Evolutionary conservation across 2,797 vertebrate genomes (phyloP).

Genomic region (Eospalax fontanierii): DNA sequence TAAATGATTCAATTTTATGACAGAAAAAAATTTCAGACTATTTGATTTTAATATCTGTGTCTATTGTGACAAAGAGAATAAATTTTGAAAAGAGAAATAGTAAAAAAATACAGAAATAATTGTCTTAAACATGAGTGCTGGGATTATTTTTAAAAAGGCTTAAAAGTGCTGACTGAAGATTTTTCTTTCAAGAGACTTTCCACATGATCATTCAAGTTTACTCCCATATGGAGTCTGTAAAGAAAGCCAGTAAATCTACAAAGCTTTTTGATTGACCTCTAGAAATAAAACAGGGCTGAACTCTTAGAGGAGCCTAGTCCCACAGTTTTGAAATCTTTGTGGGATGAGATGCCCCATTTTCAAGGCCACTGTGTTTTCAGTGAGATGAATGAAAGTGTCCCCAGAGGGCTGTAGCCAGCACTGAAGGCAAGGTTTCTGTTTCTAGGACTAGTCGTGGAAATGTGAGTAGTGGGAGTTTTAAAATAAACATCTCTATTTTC

Average conservation of each 20-base stretch:
- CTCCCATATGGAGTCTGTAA: conserved; percentile 79
- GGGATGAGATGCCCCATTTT: conserved; percentile 35
- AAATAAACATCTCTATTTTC: not conserved
- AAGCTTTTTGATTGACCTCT: conserved; percentile 81
- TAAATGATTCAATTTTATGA: conserved; percentile 48
- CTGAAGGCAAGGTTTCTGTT: conserved; percentile 19
- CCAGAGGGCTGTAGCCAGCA: not conserved
- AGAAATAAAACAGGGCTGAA: conserved; percentile 75
- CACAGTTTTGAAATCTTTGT: not conserved
- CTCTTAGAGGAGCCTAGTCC: conserved; percentile 26
- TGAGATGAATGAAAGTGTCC: not conserved
- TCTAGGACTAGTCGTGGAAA: not conserved
- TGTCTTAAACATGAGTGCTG: conserved; percentile 49
- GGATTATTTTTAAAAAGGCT: conserved; percentile 47
- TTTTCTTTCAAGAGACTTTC: conserved; percentile 52
- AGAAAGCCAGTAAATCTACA: conserved; percentile 73
- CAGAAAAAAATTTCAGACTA: conserved; percentile 26
- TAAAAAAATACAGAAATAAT: conserved; percentile 56
- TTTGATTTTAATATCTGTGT: conserved; percentile 52
- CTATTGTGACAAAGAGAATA: conserved; percentile 50
- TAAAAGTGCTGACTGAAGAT: conserved; percentile 67
- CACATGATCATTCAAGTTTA: conserved; percentile 66
- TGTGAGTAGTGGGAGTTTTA: not conserved
- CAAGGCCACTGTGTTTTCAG: not conserved
- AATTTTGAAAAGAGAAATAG: conserved; percentile 70